Conservation (phyloP, 2,888 invertebrate species). For the Matsumyia berberina region DNA sequence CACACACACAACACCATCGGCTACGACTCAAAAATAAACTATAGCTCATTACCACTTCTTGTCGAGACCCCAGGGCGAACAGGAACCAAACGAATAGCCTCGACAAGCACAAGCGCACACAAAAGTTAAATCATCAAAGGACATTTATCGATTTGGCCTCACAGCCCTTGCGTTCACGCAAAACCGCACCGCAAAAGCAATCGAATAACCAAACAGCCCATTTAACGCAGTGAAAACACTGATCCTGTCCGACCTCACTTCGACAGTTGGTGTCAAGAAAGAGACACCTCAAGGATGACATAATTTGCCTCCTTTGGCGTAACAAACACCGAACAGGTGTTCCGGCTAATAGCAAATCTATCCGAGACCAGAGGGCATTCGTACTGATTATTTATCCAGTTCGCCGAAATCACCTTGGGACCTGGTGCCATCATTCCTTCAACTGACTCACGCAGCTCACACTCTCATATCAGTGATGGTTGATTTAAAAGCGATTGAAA, state of each 20-base stretch:
- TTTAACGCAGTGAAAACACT: constrained; percentile 30
- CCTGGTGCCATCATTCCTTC: constrained; percentile 37
- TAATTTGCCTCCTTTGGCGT: constrained; percentile 53
- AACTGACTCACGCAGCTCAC: constrained; percentile 29
- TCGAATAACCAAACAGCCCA: constrained; percentile 57
- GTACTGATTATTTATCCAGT: constrained; percentile 61
- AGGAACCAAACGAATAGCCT: constrained; percentile 3
- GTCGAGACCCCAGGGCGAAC: constrained; percentile 1
- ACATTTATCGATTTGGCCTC: constrained; percentile 52
- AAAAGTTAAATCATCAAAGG: constrained; percentile 60
- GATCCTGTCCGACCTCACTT: constrained; percentile 19
- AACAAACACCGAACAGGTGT: constrained; percentile 69
- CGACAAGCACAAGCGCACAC: constrained; percentile 26
- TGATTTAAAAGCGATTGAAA: constrained; percentile 74
- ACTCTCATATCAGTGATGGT: constrained; percentile 53
- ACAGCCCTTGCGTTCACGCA: constrained; percentile 26
- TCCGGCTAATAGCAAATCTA: constrained; percentile 55
- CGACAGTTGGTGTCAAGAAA: constrained; percentile 30
- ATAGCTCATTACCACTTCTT: constrained; percentile 26
- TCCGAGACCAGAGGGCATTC: constrained; percentile 61
- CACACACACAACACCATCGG: constrained; percentile 13
- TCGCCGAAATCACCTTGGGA: constrained; percentile 31
- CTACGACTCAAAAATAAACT: constrained; percentile 24
- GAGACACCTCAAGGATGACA: constrained; percentile 44
- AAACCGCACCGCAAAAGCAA: constrained; percentile 58